Conservation (phyloP, 1,140 invertebrate species). For the Leguminivora glycinivorella region DNA sequence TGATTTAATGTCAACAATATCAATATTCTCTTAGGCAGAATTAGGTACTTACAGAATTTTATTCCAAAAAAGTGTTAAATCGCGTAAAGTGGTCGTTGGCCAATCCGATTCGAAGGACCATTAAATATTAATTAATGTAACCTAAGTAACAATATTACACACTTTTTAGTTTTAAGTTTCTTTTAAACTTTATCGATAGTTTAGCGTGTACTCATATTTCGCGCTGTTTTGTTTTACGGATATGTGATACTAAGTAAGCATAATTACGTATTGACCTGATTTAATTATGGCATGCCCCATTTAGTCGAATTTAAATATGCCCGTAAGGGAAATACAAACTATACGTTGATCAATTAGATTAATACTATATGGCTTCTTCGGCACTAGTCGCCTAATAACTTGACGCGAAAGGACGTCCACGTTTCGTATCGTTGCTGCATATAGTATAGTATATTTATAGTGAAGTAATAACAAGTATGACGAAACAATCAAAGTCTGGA, state of each 20-base stretch:
- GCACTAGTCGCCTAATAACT: constrained; percentile 59
- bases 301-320: constrained; percentile 26
- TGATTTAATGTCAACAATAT: too few species aligned
- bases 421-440: constrained; percentile 14
- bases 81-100: too few species aligned
- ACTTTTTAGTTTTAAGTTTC: too few species aligned
- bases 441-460: background rate
- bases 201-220: too few species aligned
- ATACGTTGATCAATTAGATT: constrained; percentile 68
- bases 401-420: constrained; percentile 47
- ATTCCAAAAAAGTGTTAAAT: too few species aligned
- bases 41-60: too few species aligned
- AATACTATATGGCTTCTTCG: constrained; percentile 66
- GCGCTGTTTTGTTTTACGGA: background rate
- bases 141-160: too few species aligned
- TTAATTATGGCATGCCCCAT: constrained; percentile 17
- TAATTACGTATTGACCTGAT: constrained; percentile 13
- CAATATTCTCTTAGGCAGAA: too few species aligned
- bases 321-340: constrained; percentile 21
- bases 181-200: too few species aligned
- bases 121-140: background rate
- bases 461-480: background rate
- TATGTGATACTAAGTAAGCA: background rate
- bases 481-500: constrained; percentile 9
- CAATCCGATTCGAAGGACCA: background rate